These are phyloP conservation scores for Tinamus guttatus DNA, from an alignment of 2,113 vertebrate genomes.

Conservation along the genomic window DNA sequence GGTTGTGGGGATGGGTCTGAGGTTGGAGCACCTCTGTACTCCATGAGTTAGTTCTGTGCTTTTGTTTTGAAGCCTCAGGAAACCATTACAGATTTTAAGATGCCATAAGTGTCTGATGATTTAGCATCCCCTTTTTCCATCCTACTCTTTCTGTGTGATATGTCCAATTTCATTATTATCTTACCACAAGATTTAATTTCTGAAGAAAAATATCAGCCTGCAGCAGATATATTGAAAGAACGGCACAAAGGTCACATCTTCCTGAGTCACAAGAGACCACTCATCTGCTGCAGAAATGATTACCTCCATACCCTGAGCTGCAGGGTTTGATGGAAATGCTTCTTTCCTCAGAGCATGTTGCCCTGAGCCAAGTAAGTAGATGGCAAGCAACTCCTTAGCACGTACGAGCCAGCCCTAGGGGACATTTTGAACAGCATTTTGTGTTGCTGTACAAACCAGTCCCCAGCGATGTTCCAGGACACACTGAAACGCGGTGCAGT, in stretches of 20 bases:
- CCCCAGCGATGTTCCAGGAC: neutral
- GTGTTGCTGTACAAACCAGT: neutral
- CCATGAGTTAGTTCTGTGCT: neutral
- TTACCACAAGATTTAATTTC: neutral
- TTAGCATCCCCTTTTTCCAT: neutral
- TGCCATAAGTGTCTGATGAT: neutral
- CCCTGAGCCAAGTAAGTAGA: neutral
- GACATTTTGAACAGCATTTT: neutral
- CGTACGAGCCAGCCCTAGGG: neutral
- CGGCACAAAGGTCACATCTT: constrained; percentile 3
- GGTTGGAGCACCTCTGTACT: neutral
- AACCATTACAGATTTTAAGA: neutral
- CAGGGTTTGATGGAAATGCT: neutral
- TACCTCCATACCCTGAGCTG: neutral
- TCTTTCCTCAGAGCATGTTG: neutral
- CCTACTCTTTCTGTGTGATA: neutral
- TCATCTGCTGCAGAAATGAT: neutral
- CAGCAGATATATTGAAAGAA: constrained; percentile 4
- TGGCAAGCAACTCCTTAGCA: neutral
- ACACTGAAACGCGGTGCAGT: neutral
- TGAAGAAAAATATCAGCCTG: constrained; percentile 12
- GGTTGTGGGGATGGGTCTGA: too few species aligned
- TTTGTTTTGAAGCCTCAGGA: neutral
- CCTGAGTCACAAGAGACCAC: neutral
- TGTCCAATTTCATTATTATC: constrained; percentile 1